Evolutionary conservation across 1,140 invertebrate genomes (phyloP), one percentile per base, ranked within the genome.

Genomic region (Luehdorfia chinensis): DNA sequence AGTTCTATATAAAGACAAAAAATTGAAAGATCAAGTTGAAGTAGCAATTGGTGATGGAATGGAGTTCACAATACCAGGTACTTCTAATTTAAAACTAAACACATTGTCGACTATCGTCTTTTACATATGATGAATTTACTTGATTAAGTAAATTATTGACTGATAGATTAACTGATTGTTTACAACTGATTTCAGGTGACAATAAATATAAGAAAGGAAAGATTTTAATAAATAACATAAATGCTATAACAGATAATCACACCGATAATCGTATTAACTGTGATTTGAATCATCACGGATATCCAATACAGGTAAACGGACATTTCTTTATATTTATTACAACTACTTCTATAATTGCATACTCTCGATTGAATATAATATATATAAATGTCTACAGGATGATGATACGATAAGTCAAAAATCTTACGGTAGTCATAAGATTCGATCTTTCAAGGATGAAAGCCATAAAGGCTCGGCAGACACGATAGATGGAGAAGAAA

Each of bases 351-450:
- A 25, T 9, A 4, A 21, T 21, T 9, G n/a, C 8, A 16, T 15
- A 15, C 6, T 33, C 31, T n/a, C 1, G 1, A 3, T 25, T 1
- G n/a, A 14, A 14, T 0, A 39, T 7, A 2, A 41, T 28, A 28
- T 8, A 25, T 39, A 0, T 31, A 0, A 7, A 50, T 18, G 18
- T 55, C 83, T 87, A 62, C 62, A 90, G 87, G 91, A 92, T 61
- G 91, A 92, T 59, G 91, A 92, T 76, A 91, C 91, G 74, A 90
- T 93, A 60, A 97, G 95, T 88, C 95, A 95, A 87, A 96, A 96
- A 87, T 97, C 96, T 28, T 96, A 96, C 70, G 95, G 95, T 51
- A 96, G 95, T 81, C 95, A 96, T 85, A 96, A 96, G 81, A 94
- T 96, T 79, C 91, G 94, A 58, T 93, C 93, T 41, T 94, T 94